Conservation (phyloP, 2,797 vertebrate species). For the Microctenopoma lineatum region DNA sequence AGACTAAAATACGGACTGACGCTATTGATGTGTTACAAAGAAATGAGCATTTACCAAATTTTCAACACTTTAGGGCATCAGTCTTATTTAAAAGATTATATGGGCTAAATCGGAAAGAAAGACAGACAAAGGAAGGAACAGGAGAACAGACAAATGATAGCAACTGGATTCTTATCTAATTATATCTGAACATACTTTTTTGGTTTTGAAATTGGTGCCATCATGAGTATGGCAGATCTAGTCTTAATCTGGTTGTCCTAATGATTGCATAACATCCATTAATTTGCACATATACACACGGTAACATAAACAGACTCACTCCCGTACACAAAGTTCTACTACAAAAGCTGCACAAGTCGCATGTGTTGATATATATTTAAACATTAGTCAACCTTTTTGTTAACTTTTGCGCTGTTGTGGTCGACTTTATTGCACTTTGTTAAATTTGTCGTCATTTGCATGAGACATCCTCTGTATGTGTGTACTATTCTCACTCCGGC, state of each 20-base stretch:
- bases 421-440: background rate
- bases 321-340: background rate
- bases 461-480: background rate
- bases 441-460: background rate
- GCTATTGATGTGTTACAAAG: slow-evolving; percentile 36
- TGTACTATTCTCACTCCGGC: slow-evolving; percentile 34
- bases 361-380: slow-evolving; percentile 9
- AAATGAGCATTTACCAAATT: slow-evolving; percentile 11
- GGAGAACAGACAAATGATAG: slow-evolving; percentile 5
- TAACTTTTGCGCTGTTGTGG: background rate
- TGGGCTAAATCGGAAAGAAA: background rate
- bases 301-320: background rate
- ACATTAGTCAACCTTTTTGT: background rate
- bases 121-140: background rate
- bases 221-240: background rate
- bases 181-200: slow-evolving; percentile 19
- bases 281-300: background rate
- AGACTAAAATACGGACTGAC: slow-evolving; percentile 21
- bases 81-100: background rate
- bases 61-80: background rate
- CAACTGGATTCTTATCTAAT: slow-evolving; percentile 19
- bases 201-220: background rate
- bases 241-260: slow-evolving; percentile 14
- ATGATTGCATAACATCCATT: background rate
- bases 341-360: background rate